Evolutionary conservation across 2,113 vertebrate species (phyloP), one percentile per base, ranked within the genome.

Genomic region (Oncorhynchus gorbuscha): DNA sequence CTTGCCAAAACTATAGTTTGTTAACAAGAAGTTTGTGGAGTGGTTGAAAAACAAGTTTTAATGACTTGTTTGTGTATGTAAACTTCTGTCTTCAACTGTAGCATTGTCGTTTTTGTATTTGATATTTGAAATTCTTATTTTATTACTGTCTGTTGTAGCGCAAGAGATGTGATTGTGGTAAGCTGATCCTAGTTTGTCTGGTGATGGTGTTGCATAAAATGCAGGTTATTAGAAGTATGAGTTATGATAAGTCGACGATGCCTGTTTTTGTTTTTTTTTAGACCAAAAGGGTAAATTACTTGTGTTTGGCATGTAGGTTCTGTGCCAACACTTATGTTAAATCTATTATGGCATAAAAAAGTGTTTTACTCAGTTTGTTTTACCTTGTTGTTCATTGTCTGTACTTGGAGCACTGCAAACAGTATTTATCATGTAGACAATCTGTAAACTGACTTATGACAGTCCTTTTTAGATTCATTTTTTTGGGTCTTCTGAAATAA

Each of bases 71-170:
- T 28, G 35, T 35, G 35, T 35, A 35, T 35, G 35, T 35, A 35
- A 35, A 35, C 35, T 8, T 35, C 35, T 7, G 35, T 35, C 35
- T 35, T 35, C 35, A 35, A 7, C 35, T 35, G 35, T 35, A 71
- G 2, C 4, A 73, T 26, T 67, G 68, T 80, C 32, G 71, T 77
- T 72, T 80, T 69, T 66, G n/a, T 45, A 49, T 39, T 73, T 72
- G 71, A 65, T 3, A 18, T 69, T 51, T 62, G 16, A 72, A 68
- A n/a, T 30, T 13, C 69, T 81, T 79, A 35, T 79, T 71, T 65
- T 74, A 65, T 13, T 49, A 14, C 45, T 45, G 16, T 86, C 82
- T 79, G 73, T 74, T 77, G 71, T 70, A 74, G 69, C 71, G 32
- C 70, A 72, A 75, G n/a, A 55, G 71, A 22, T 76, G 74, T 70